Evolutionary conservation across 2,797 vertebrate genomes (phyloP).

Genomic region (Sebastes reedi): DNA sequence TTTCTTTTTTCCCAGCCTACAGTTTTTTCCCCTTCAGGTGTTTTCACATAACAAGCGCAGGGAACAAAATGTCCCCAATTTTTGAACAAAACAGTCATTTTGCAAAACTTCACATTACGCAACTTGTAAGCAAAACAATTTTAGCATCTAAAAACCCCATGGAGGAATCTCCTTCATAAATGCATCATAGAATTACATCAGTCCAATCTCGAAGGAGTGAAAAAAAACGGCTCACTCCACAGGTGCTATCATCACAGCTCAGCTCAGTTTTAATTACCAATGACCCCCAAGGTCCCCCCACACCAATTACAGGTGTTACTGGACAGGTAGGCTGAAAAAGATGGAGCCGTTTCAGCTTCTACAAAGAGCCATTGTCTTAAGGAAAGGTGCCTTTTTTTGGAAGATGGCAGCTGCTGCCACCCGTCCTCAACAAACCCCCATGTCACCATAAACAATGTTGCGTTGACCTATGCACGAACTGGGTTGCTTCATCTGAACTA

Average conservation of each 20-base stretch:
- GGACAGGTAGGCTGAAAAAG: constrained; percentile 59
- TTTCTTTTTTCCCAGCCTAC: constrained; percentile 6
- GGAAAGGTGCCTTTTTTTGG: constrained; percentile 29
- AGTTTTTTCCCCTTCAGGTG: constrained; percentile 31
- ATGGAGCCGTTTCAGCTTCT: constrained; percentile 8
- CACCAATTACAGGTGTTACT: constrained; percentile 72
- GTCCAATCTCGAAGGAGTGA: neutral
- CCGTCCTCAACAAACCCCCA: neutral
- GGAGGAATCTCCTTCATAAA: neutral
- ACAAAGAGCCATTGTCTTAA: constrained; percentile 67
- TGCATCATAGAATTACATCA: neutral
- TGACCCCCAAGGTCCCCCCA: constrained; percentile 52
- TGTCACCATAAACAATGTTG: constrained; percentile 1
- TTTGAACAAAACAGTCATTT: constrained; percentile 13
- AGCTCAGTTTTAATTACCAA: constrained; percentile 55
- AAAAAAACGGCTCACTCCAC: constrained; percentile 28
- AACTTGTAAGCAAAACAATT: neutral
- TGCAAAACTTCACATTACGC: constrained; percentile 12
- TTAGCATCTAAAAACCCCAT: neutral
- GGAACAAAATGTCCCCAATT: constrained; percentile 9
- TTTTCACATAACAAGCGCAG: constrained; percentile 21
- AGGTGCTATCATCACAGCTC: constrained; percentile 64
- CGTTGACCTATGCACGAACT: constrained; percentile 17
- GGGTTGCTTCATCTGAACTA: neutral
- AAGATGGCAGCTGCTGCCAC: constrained; percentile 40